Evolutionary conservation across 2,888 invertebrate species (phyloP).

Genomic region (Pelosia muscerda): DNA sequence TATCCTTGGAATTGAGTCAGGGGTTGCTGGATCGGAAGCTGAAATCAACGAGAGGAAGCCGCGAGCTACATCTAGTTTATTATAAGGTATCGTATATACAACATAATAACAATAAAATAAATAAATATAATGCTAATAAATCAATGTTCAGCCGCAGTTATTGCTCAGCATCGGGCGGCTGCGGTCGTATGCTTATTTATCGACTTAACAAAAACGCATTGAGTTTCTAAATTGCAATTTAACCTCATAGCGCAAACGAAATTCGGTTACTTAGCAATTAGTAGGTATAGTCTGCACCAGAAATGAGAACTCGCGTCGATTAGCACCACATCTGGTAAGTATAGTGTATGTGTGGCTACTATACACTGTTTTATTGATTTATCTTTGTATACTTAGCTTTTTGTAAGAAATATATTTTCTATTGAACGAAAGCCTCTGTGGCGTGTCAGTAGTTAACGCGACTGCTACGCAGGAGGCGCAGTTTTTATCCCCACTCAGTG

Average conservation of each 20-base stretch:
- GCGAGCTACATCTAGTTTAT: no score
- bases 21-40: no score
- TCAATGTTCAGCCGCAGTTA: not conserved
- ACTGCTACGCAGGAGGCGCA: no score
- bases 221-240: conserved; percentile 36
- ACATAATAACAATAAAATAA: no score
- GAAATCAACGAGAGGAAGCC: no score
- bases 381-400: no score
- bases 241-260: conserved; percentile 30
- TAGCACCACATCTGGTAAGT: conserved; percentile 30
- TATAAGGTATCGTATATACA: no score
- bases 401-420: not conserved
- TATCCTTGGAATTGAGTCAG: no score
- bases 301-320: conserved; percentile 31
- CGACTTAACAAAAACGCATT: conserved; percentile 26
- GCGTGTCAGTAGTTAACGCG: no score
- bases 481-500: no score
- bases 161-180: not conserved
- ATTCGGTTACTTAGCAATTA: conserved; percentile 30
- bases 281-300: conserved; percentile 8
- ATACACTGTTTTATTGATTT: not conserved
- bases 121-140: no score
- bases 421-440: no score
- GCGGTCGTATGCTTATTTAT: not conserved
- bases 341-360: not conserved